These are phyloP conservation scores for Donacobius atricapilla DNA, from an alignment of 2,113 vertebrate genomes.

Conservation along the genomic window DNA sequence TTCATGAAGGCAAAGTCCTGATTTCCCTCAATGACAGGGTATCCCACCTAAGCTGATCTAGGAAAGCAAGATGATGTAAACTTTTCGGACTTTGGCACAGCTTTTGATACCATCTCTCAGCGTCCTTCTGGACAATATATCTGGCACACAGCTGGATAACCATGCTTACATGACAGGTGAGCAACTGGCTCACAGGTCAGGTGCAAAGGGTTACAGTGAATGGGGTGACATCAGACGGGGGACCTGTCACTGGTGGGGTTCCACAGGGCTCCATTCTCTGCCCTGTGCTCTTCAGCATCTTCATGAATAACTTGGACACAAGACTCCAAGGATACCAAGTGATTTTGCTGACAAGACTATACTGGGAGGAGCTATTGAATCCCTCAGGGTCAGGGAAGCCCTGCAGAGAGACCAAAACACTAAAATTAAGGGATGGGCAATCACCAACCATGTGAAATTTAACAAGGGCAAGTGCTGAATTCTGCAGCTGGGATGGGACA, in stretches of 20 bases:
- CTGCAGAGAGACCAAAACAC: not conserved
- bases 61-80: not conserved
- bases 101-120: not conserved
- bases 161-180: not conserved
- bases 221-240: not conserved
- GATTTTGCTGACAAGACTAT: too few relatives aligned
- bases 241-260: not conserved
- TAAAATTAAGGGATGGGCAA: not conserved
- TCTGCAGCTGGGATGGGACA: not conserved
- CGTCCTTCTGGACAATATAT: not conserved
- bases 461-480: not conserved
- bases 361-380: not conserved
- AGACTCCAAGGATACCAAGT: not conserved
- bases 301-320: not conserved
- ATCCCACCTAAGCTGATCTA: not conserved
- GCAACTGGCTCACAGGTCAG: not conserved
- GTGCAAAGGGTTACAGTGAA: not conserved
- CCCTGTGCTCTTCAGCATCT: not conserved
- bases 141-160: not conserved
- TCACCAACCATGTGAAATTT: not conserved
- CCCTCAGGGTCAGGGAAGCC: not conserved
- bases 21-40: not conserved
- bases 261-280: fast-evolving
- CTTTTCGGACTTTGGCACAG: not conserved
- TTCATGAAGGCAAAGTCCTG: not conserved